These are phyloP conservation scores for Onthophagus sagittarius DNA, from an alignment of 2,888 invertebrate genomes.

Conservation along the genomic window DNA sequence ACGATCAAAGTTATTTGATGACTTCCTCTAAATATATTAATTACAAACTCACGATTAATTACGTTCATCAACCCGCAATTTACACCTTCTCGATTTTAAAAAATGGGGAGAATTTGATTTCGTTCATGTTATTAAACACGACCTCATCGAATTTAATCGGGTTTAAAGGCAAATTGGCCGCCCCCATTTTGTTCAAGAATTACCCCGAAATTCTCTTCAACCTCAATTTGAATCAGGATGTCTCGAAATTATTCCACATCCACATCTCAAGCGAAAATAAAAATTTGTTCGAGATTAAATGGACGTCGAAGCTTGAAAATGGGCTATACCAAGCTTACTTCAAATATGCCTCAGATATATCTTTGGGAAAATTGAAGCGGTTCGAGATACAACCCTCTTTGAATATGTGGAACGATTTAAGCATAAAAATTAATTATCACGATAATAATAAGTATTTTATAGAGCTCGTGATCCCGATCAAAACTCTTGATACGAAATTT, in stretches of 20 bases:
- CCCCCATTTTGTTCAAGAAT: conserved; percentile 26
- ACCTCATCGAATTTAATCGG: conserved; percentile 20
- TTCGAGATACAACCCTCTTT: conserved; percentile 19
- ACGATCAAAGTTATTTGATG: conserved; percentile 25
- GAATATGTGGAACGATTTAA: conserved; percentile 17
- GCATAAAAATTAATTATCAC: conserved; percentile 7
- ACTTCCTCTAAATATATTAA: conserved; percentile 26
- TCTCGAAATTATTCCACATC: conserved; percentile 23
- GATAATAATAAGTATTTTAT: conserved; percentile 16
- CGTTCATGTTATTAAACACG: conserved; percentile 26
- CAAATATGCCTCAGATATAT: conserved; percentile 21
- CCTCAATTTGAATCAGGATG: conserved; percentile 21
- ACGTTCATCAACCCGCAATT: conserved; percentile 25
- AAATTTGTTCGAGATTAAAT: conserved; percentile 24
- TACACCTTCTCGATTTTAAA: conserved; percentile 28
- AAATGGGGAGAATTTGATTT: conserved; percentile 28
- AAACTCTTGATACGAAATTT: not conserved
- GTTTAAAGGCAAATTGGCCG: conserved; percentile 28
- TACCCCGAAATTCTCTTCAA: conserved; percentile 26
- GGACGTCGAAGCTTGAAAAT: conserved; percentile 14
- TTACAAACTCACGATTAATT: conserved; percentile 26
- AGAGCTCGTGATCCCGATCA: not conserved
- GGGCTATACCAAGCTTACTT: conserved; percentile 17
- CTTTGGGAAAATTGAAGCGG: conserved; percentile 13
- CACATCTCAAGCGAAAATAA: conserved; percentile 21